These are phyloP conservation scores for Neomorphus geoffroyi DNA, from an alignment of 2,797 vertebrate genomes.

Conservation along the genomic window DNA sequence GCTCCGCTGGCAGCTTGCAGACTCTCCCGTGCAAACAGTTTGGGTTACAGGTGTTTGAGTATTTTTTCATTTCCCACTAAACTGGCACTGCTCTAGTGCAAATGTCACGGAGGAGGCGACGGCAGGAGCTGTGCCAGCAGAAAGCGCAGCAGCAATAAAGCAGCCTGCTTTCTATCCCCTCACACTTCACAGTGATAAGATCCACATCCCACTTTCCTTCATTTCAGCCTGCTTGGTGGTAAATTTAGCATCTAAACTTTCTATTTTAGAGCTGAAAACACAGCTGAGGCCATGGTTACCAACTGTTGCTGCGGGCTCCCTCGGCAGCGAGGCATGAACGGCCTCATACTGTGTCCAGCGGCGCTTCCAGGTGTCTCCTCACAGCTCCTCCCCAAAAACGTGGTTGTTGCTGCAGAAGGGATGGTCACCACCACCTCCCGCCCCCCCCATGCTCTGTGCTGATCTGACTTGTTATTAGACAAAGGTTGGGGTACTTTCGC, in stretches of 20 bases:
- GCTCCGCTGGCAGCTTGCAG: background rate
- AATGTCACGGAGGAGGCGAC: accelerated
- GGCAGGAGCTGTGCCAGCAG: background rate
- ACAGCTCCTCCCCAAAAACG: background rate
- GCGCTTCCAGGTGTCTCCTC: background rate
- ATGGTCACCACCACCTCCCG: accelerated
- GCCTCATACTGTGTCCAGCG: background rate
- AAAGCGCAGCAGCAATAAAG: background rate
- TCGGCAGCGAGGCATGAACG: background rate
- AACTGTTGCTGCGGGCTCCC: background rate
- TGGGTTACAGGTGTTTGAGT: background rate
- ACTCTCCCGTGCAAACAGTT: background rate
- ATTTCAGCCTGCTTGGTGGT: background rate
- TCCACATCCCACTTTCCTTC: background rate
- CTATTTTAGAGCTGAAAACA: background rate
- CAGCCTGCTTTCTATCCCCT: background rate
- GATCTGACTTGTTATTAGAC: background rate
- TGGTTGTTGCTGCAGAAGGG: background rate
- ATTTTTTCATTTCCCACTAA: background rate
- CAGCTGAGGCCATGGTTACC: background rate
- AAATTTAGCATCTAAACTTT: background rate
- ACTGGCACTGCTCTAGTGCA: background rate
- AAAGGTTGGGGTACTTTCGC: background rate
- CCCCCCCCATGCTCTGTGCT: accelerated
- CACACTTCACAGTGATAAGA: accelerated